Conservation (phyloP, 2,797 vertebrate genomes). For the Acipenser transmontanus region DNA sequence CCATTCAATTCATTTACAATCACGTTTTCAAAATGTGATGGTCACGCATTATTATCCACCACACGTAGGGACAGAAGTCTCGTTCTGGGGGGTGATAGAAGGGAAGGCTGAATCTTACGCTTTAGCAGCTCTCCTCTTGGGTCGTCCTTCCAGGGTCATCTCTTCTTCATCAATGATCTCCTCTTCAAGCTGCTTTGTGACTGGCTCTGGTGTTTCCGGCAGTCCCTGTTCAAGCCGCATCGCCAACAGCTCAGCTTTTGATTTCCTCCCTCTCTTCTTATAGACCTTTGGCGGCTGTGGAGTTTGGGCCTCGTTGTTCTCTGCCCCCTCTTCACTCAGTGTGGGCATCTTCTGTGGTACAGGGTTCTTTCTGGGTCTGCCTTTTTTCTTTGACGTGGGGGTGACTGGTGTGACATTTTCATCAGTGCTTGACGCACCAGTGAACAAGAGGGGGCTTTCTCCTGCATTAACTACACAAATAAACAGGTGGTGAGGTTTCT, state of each 20-base stretch:
- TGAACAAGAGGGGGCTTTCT: constrained; percentile 5
- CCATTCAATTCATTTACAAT: no score
- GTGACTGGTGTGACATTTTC: constrained; percentile 9
- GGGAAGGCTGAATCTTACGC: constrained; percentile 51
- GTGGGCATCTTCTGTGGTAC: not conserved
- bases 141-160: constrained; percentile 52
- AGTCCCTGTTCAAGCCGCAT: constrained; percentile 45
- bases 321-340: not conserved
- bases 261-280: constrained; percentile 48
- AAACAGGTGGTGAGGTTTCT: no score
- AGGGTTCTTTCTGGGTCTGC: constrained; percentile 4
- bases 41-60: no score
- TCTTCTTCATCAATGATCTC: constrained; percentile 26
- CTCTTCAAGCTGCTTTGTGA: constrained; percentile 19
- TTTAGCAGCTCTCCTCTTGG: constrained; percentile 76
- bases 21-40: no score
- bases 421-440: constrained; percentile 6
- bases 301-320: constrained; percentile 5
- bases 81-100: no score
- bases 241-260: constrained; percentile 59
- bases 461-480: not conserved
- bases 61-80: no score
- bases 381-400: constrained; percentile 4
- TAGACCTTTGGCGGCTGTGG: constrained; percentile 21
- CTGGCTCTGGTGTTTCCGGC: constrained; percentile 14